These are phyloP conservation scores for Leucophenga montana DNA, from an alignment of 2,888 invertebrate genomes.

Conservation along the genomic window DNA sequence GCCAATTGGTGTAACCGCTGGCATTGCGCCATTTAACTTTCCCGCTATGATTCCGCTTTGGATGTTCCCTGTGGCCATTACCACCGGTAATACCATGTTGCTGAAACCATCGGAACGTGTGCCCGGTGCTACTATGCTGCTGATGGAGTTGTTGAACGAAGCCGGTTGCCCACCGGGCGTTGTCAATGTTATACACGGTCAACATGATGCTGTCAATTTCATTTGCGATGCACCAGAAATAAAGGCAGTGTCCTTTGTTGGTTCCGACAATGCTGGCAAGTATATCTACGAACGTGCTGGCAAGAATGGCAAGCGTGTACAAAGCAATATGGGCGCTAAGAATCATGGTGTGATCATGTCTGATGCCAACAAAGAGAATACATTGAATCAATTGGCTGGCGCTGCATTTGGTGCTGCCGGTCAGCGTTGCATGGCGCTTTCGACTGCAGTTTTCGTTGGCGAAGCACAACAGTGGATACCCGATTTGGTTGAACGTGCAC, in stretches of 20 bases:
- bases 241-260: conserved; percentile 97
- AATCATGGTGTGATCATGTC: conserved; percentile 98
- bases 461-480: conserved; percentile 95
- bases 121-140: conserved; percentile 95
- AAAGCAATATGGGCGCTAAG: conserved; percentile 99
- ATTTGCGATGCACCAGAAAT: conserved; percentile 97
- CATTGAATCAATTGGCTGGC: conserved; percentile 91
- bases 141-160: conserved; percentile 93
- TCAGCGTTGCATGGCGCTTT: conserved; percentile 99
- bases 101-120: conserved; percentile 98
- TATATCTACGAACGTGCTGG: conserved; percentile 96
- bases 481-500: conserved; percentile 88
- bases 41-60: conserved; percentile 99
- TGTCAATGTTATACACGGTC: conserved; percentile 97
- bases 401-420: conserved; percentile 99
- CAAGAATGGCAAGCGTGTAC: conserved; percentile 94
- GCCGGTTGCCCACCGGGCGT: conserved; percentile 97
- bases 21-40: conserved; percentile 99
- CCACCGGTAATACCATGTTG: conserved; percentile 95
- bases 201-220: conserved; percentile 95
- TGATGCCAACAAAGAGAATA: conserved; percentile 97
- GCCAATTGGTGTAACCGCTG: conserved; percentile 90
- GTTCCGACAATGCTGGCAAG: conserved; percentile 95
- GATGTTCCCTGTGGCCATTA: conserved; percentile 90
- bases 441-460: conserved; percentile 76